Conservation (phyloP, 1,140 invertebrate species). For the Periplaneta americana region DNA sequence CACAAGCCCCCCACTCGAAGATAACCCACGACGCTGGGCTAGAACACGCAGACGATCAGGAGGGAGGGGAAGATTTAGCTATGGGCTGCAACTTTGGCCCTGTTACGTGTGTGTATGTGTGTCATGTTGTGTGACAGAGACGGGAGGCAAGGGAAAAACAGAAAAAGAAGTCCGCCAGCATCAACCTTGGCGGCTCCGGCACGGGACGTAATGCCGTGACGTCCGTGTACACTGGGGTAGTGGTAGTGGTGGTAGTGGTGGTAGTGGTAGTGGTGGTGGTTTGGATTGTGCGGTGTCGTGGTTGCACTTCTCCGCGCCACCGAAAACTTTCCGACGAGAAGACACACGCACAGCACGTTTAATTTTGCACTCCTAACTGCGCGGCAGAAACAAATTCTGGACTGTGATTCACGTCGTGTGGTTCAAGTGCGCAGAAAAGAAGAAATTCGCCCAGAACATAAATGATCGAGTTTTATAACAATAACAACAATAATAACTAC, state of each 20-base stretch:
- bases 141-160: not conserved
- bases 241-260: not conserved
- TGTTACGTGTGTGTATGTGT: not conserved
- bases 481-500: slow-evolving; percentile 13
- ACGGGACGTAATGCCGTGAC: not conserved
- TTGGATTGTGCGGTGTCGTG: not conserved
- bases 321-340: not conserved
- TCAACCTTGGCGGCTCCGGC: not conserved
- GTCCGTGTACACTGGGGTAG: not conserved
- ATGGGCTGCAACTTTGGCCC: not conserved
- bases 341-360: not conserved
- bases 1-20: not conserved
- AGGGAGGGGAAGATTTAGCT: not conserved
- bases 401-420: too few relatives aligned
- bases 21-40: not conserved
- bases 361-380: not conserved
- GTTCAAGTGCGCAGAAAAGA: too few relatives aligned
- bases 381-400: too few relatives aligned
- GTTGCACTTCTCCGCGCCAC: not conserved
- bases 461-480: slow-evolving; percentile 19
- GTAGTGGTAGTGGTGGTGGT: not conserved
- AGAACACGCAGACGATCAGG: not conserved
- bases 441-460: too few relatives aligned
- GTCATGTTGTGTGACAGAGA: not conserved
- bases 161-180: not conserved